phyloP scores from a whole-genome alignment of 2,888 invertebrate species.

The Lobophora halterata region DNA sequence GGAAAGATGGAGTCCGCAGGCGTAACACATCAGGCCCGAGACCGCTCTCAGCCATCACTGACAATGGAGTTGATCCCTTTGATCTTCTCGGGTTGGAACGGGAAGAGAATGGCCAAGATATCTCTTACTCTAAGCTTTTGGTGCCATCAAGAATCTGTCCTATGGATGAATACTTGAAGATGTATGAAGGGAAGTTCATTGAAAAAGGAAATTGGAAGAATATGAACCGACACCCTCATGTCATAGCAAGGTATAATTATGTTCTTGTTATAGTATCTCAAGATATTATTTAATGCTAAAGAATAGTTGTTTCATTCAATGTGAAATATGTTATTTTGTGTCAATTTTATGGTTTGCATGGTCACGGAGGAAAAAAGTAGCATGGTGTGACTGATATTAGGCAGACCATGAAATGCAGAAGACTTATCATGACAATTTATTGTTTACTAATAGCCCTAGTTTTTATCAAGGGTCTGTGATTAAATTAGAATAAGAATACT shows the following conservation, averaged over 20 bases:
- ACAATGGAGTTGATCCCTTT: conserved; percentile 91
- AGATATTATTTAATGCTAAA: too few relatives aligned
- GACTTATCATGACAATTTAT: too few relatives aligned
- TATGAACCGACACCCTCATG: conserved; percentile 70
- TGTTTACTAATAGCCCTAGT: too few relatives aligned
- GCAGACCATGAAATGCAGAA: too few relatives aligned
- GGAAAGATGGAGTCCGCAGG: conserved; percentile 87
- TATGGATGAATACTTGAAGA: conserved; percentile 69
- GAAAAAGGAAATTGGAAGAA: conserved; percentile 62
- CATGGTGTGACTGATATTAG: too few relatives aligned
- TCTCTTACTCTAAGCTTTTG: conserved; percentile 92
- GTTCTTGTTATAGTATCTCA: conserved; percentile 4
- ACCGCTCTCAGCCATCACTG: conserved; percentile 91
- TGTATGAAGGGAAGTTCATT: conserved; percentile 70
- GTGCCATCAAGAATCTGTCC: conserved; percentile 84
- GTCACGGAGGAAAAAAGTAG: too few relatives aligned
- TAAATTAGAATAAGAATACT: too few relatives aligned
- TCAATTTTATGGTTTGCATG: too few relatives aligned
- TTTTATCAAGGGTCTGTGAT: too few relatives aligned
- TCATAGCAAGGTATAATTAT: conserved; percentile 78
- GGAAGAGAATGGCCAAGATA: conserved; percentile 93
- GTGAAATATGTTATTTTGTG: too few relatives aligned
- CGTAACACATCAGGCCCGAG: conserved; percentile 91
- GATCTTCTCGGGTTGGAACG: conserved; percentile 91
- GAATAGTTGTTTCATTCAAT: too few relatives aligned